Base-by-base conservation (phyloP, 1,140 invertebrate species). In the Cyclargus thomasi region DNA sequence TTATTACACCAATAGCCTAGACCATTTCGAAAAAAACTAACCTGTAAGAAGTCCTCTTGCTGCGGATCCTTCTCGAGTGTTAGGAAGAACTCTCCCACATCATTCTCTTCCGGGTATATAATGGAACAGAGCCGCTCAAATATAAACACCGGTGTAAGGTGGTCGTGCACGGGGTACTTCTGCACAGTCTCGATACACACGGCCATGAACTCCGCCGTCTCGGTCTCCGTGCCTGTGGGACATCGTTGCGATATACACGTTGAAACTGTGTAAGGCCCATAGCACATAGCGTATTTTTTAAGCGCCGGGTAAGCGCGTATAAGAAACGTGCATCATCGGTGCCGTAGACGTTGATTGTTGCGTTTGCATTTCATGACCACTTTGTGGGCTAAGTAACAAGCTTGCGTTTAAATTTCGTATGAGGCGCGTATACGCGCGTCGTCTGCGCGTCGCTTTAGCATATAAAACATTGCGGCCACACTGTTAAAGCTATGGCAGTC, bases 41-140 rank as follows among this genome's bases (percentile, higher is more conserved):
- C 94, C 90, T 97, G 97, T 70, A 99, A 92, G 89, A 99, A 99
- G 89, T 99, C 98, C 91, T 99, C 98, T 82, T 99, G 98, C 80
- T 99, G 98, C 0, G 97, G 96, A 93, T 99, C 98, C 85, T 99
- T 99, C 80, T 99, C 98, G 16, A 99, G 91, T 0, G 96, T 97
- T 53, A 99, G 93, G 89, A 97, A 98, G 88, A 99, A 99, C 91
- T 99, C 98, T 0, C 96, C 97, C 16, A 98, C 94, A 84, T 99
- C 98, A 79, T 98, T 99, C 87, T 99, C 98, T 86, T 99, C 98
- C 0, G 98, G 98, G 88, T 98, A 97, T 70, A 99, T 99, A 66
- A 99, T 98, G 6, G 97, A 99, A 81, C 98, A 99, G 0, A 99
- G 92, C 57, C 98, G 92, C 91, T 99, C 98, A 86, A 99, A 99